A percentile compares a stretch with the other conserved stretches of the same genome.
Evolutionary conservation across 2,797 vertebrate genomes (phyloP).

Genomic region (Enteromius mattozi): DNA sequence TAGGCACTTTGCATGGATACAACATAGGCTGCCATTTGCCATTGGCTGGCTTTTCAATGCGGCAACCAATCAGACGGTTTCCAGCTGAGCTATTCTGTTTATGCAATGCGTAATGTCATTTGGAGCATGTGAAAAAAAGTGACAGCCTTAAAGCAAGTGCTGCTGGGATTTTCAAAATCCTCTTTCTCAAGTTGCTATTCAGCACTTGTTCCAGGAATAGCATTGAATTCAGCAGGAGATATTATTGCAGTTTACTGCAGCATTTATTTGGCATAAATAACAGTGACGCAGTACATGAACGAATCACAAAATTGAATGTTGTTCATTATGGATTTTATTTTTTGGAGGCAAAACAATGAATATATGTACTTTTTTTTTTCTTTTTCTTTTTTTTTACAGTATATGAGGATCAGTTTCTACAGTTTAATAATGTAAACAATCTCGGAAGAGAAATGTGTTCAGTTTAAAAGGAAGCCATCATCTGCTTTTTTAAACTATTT

Average conservation of each 20-base stretch:
- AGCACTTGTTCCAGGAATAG: conserved; percentile 23
- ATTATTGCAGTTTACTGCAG: neutral
- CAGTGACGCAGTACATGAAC: conserved; percentile 67
- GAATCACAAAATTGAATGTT: conserved; percentile 64
- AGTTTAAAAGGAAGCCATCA: conserved; percentile 95
- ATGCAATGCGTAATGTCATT: neutral
- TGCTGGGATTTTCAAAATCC: conserved; percentile 7
- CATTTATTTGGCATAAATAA: neutral
- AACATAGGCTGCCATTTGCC: neutral
- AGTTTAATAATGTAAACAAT: conserved; percentile 99
- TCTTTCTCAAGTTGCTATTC: conserved; percentile 1
- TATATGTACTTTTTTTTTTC: conserved; percentile 88
- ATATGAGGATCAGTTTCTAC: conserved; percentile 99
- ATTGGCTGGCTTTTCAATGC: conserved; percentile 38
- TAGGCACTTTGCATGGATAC: conserved; percentile 43
- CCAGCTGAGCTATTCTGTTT: conserved; percentile 8
- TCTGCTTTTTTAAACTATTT: conserved; percentile 95
- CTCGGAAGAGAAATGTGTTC: conserved; percentile 90
- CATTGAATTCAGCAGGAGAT: neutral
- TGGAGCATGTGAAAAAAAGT: neutral
- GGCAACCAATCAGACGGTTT: conserved; percentile 37
- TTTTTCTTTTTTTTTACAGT: conserved; percentile 94
- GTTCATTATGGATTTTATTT: conserved; percentile 83
- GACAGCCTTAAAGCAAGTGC: conserved; percentile 26
- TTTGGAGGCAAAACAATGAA: conserved; percentile 97